Percentiles rank a stretch among this genome's conserved stretches.
These are phyloP conservation scores for Peromyscus leucopus DNA, from an alignment of 2,113 vertebrate species.

Conservation along the genomic window DNA sequence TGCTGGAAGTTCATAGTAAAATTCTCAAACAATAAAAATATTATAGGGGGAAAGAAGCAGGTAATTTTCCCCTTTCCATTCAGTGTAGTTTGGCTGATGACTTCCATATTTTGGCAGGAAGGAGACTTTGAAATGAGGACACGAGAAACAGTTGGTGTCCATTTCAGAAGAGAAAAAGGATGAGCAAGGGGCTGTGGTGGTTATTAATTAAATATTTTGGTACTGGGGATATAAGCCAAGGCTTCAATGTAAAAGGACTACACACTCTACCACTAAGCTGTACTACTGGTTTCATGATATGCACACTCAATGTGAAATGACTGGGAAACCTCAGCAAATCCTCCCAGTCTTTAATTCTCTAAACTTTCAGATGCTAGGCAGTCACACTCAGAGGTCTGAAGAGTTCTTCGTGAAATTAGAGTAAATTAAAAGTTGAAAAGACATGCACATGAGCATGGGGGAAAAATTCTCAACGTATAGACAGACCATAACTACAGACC, in stretches of 20 bases:
- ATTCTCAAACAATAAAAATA: too few relatives aligned
- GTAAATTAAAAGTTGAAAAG: constrained; percentile 34
- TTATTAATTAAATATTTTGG: not conserved
- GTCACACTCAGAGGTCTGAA: not conserved
- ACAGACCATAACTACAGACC: not conserved
- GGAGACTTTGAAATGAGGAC: constrained; percentile 21
- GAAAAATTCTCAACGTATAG: not conserved
- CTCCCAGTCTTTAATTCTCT: not conserved
- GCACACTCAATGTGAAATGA: constrained; percentile 19
- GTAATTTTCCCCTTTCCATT: too few relatives aligned
- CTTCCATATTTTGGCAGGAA: not conserved
- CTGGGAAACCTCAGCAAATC: not conserved
- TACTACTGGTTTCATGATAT: too few relatives aligned
- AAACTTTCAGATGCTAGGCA: not conserved
- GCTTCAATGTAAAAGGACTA: not conserved
- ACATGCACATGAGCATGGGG: not conserved
- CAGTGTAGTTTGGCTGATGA: not conserved
- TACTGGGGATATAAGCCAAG: not conserved
- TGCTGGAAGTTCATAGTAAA: too few relatives aligned
- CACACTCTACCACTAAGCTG: not conserved
- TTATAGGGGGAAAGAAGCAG: too few relatives aligned
- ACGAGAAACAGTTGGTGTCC: not conserved
- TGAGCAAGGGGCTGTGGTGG: not conserved
- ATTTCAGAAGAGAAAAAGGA: not conserved
- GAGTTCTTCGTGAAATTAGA: not conserved